Percentiles rank a stretch among this genome's conserved stretches.
phyloP scores from a whole-genome alignment of 2,113 vertebrate species.

The Proteles cristata region DNA sequence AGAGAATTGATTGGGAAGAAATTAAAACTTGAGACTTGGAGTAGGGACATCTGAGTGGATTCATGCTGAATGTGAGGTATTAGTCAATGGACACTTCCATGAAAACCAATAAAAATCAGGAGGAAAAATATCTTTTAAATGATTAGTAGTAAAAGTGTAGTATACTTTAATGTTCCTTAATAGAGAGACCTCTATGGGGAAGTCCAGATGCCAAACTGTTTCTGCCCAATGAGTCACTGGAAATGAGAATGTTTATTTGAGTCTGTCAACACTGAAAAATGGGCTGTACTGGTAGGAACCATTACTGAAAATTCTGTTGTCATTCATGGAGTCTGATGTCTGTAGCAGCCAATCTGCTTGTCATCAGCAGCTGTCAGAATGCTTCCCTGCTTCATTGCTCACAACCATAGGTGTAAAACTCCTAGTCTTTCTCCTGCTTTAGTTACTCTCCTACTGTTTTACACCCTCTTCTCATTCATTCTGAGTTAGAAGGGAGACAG shows the following conservation, averaged over 20 bases:
- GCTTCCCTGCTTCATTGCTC: conserved; percentile 56
- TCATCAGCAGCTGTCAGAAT: conserved; percentile 44
- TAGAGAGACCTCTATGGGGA: not conserved
- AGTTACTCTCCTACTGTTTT: not conserved
- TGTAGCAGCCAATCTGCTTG: not conserved
- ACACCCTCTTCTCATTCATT: not conserved
- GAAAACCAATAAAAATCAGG: not conserved
- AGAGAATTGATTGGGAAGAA: not conserved
- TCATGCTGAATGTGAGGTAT: not conserved
- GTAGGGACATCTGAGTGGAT: not conserved
- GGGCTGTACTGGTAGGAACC: not conserved
- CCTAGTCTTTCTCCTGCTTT: not conserved
- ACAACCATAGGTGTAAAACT: not conserved
- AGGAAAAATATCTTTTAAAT: not conserved
- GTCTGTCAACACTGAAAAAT: conserved; percentile 57
- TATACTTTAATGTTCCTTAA: not conserved
- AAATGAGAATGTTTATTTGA: conserved; percentile 42
- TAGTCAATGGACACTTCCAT: not conserved
- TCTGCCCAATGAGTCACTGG: not conserved
- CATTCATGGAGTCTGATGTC: not conserved
- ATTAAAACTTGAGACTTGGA: not conserved
- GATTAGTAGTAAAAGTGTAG: not conserved
- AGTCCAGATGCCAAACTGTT: not conserved
- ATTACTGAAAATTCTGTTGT: conserved; percentile 33
- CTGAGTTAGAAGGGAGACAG: not conserved